Evolutionary conservation across 2,113 vertebrate genomes (phyloP).

Genomic region (Eulacestoma nigropectus): DNA sequence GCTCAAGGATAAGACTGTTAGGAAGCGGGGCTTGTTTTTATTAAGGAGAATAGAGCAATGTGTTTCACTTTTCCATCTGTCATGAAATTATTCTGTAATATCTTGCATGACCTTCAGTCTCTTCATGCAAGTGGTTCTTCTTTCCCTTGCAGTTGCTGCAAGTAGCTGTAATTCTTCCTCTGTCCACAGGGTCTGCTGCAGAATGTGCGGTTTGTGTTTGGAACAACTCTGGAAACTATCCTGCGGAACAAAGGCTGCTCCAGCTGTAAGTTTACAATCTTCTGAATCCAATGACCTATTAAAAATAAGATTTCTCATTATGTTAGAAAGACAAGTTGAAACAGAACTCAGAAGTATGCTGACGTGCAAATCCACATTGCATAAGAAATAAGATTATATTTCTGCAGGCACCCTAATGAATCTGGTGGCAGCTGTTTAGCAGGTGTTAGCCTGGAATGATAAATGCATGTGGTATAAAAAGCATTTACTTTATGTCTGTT

Average conservation of each 20-base stretch:
- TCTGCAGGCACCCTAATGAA: conserved; percentile 7
- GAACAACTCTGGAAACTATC: conserved; percentile 87
- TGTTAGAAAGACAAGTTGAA: neutral
- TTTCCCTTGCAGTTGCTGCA: neutral
- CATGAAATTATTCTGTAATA: neutral
- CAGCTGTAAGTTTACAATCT: conserved; percentile 77
- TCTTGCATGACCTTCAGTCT: neutral
- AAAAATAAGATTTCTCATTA: conserved; percentile 12
- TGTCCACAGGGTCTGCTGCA: conserved; percentile 90
- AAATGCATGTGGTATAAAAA: neutral
- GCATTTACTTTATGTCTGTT: neutral
- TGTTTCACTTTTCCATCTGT: neutral
- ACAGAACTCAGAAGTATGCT: conserved; percentile 11
- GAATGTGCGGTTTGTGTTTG: conserved; percentile 95
- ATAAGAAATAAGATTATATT: conserved; percentile 40
- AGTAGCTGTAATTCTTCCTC: conserved; percentile 44
- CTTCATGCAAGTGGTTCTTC: neutral
- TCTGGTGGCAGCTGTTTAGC: conserved; percentile 34
- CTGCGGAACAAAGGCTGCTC: conserved; percentile 95
- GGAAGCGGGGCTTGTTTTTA: neutral
- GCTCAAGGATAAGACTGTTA: neutral
- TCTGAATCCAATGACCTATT: conserved; percentile 27
- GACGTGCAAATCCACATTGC: neutral
- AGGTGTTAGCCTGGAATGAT: conserved; percentile 13
- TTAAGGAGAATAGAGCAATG: neutral